Base-by-base conservation (phyloP, 2,113 vertebrate species). In the Tyto alba region DNA sequence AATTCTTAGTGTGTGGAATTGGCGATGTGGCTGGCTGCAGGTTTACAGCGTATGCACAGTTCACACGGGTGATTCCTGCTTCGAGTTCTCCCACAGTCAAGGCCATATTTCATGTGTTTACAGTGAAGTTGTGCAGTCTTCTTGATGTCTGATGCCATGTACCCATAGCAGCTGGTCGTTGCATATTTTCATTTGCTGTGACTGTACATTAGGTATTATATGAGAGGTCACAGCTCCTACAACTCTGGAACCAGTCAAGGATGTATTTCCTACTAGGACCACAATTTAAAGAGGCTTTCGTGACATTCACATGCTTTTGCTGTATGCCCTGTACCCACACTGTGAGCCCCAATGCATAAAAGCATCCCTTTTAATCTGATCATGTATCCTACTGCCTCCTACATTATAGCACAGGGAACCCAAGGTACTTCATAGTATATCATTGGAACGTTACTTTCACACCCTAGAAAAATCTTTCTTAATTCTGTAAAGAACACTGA, bases 221-320 rank as follows among this genome's bases (percentile, higher is more conserved):
- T 47, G 27, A 47, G 25, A 85, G 17, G 23, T 30, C 18, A 15
- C 0, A 1, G 34, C 19, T 63, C 16, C 25, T 77, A 41, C 12
- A 79, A 32, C 23, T 25, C 23, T 72, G 43, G 17, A 82, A 82
- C 5, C 45, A n/a, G 56, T 7, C 64, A 91, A 53, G 41, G 29
- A 50, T 22, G 7, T 30, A 36, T 88, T 85, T 94, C 13, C 27
- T 88, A 19, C 29, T 55, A n/a, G 48, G 30, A 53, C 5, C 14
- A 3, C 16, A 17, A 6, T 69, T 69, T 85, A 53, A 68, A 78
- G 56, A 82, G 18, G 48, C 13, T 23, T 72, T 88, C 22, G 14
- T 79, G 82, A 79, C 3, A 16, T 2, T 15, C 4, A 9, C 1
- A 0, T 6, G 2, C 5, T 53, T 12, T 48, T 79, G 9, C 41